A percentile compares a stretch with the other conserved stretches of the same genome.
phyloP scores from a whole-genome alignment of 1,140 invertebrate species.

The Bombus picipes region DNA sequence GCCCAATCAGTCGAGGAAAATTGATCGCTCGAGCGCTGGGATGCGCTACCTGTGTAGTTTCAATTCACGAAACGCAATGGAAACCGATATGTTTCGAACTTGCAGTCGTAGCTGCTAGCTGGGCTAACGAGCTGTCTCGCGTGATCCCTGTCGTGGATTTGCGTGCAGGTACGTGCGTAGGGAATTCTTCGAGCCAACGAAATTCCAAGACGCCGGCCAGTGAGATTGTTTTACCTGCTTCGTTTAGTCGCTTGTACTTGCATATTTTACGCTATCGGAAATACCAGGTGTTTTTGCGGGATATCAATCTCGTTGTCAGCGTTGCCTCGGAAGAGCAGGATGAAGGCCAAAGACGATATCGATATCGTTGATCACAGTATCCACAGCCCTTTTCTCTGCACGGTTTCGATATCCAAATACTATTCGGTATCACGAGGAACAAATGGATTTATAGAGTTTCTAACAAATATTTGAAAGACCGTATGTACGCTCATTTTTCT shows the following conservation, averaged over 20 bases:
- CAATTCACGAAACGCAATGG: not conserved
- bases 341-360: not conserved
- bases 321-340: not conserved
- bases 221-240: not conserved
- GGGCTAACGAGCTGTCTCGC: not conserved
- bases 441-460: not conserved
- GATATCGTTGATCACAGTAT: conserved; percentile 12
- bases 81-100: not conserved
- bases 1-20: conserved; percentile 26
- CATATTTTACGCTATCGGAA: not conserved
- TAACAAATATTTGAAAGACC: not conserved
- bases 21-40: conserved; percentile 5
- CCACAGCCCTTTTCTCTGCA: not conserved
- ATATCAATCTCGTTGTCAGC: not conserved
- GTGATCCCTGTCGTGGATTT: not conserved
- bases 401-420: not conserved
- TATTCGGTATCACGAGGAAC: not conserved
- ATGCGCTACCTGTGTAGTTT: not conserved
- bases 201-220: too few relatives aligned
- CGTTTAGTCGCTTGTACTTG: too few relatives aligned
- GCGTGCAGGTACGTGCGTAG: too few relatives aligned
- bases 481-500: too few relatives aligned
- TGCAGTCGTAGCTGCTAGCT: not conserved
- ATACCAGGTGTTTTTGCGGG: not conserved
- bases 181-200: too few relatives aligned